Base-by-base conservation (phyloP, 1,140 invertebrate genomes). In the Drosophila arizonae region DNA sequence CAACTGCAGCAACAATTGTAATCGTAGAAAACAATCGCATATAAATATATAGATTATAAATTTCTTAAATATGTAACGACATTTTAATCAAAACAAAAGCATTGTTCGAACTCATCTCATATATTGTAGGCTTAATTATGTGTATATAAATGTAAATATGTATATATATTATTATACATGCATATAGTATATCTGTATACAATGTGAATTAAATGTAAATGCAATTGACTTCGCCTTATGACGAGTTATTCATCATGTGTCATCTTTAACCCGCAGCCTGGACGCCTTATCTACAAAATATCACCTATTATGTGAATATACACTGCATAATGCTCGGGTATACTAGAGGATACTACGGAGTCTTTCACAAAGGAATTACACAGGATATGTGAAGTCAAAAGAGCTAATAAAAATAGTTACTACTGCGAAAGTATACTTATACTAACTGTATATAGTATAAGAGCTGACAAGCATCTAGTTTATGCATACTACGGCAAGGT, bases 31-130 rank as follows among this genome's bases (percentile, higher is more conserved):
- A 48, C 43, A 62, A 45, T 51, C 43, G 50, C 66, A 60, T 72
- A 39, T 5, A 43, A 3, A 30, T 10, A 60, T 61, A n/a, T 39
- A 26, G 28, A 64, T 70, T 21, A 11, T 24, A 74, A 62, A 76
- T 76, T 63, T 13, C 60, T 76, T 11, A 26, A 50, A 69, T 41
- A 39, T 72, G 54, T 57, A 61, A 62, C 6, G 17, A 41, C 58
- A 58, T 17, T 45, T 74, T 63, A 65, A 81, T 87, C 62, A 63
- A 77, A 82, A 86, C 79, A 86, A 79, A 78, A 82, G 84, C 84
- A 87, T 72, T 80, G 84, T 88, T 67, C 15, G 9, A 8, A 48
- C 6, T 15, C 51, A 45, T 69, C 58, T 24, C 21, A 24, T 26
- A 66, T 60, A 77, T 33, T 46, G 56, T 21, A 15, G 52, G 52